phyloP scores from a whole-genome alignment of 2,888 invertebrate genomes.

The Lasioglossum vierecki region DNA sequence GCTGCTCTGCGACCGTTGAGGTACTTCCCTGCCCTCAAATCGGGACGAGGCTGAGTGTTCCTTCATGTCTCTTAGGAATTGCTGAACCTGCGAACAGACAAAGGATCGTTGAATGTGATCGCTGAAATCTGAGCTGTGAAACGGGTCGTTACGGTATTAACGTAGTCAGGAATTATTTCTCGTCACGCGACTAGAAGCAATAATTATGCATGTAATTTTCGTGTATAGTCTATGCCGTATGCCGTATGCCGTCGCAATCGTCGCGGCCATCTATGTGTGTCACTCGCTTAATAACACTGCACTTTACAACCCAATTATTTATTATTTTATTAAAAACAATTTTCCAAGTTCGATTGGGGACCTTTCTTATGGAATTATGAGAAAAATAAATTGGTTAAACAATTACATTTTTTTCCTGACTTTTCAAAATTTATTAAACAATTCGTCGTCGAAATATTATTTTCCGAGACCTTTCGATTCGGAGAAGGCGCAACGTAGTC shows the following conservation, averaged over 20 bases:
- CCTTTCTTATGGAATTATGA: neutral
- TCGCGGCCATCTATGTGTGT: neutral
- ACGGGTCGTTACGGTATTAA: slow-evolving; percentile 18
- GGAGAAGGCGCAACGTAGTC: neutral
- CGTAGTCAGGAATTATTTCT: slow-evolving; percentile 23
- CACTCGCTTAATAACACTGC: neutral
- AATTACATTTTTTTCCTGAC: no score
- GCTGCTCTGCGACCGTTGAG: slow-evolving; percentile 85
- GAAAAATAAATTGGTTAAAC: no score
- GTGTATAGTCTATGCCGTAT: no score
- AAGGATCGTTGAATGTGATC: slow-evolving; percentile 13
- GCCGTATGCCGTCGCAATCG: neutral
- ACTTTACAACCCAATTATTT: neutral
- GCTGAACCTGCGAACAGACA: slow-evolving; percentile 78
- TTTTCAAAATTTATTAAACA: neutral
- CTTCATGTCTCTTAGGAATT: slow-evolving; percentile 82
- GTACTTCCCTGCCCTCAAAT: slow-evolving; percentile 77
- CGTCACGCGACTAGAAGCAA: slow-evolving; percentile 26
- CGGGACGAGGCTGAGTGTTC: slow-evolving; percentile 80
- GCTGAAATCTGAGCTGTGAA: neutral
- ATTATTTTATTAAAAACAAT: neutral
- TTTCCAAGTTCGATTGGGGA: neutral
- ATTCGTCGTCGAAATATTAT: neutral
- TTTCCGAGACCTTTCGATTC: neutral
- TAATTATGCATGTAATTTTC: slow-evolving; percentile 19